A percentile compares a stretch with the other conserved stretches of the same genome.
phyloP scores from a whole-genome alignment of 2,888 invertebrate species.

The Diabrotica balteata region DNA sequence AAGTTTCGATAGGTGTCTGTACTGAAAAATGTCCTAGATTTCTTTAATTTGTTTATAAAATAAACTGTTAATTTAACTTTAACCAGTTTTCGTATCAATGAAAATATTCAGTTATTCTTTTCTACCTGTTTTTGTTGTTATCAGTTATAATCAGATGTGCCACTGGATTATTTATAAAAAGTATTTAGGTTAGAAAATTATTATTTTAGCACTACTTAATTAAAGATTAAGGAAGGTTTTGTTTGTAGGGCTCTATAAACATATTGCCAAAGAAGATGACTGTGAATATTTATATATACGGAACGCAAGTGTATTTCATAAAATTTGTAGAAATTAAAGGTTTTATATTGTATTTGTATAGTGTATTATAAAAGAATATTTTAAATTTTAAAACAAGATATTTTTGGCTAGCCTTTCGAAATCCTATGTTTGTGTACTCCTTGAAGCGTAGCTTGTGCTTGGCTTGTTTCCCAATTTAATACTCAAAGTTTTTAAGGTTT shows the following conservation, averaged over 20 bases:
- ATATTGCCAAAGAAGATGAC: conserved; percentile 60
- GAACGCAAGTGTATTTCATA: not conserved
- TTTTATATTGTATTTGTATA: not conserved
- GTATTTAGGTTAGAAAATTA: not conserved
- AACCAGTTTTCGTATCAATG: conserved; percentile 8
- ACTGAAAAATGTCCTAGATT: too few species aligned
- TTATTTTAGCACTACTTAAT: conserved; percentile 4
- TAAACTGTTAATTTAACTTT: not conserved
- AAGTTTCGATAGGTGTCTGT: too few species aligned
- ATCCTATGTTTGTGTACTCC: too few species aligned
- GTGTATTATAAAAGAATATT: too few species aligned
- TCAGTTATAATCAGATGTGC: not conserved
- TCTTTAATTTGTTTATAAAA: too few species aligned
- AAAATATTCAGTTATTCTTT: conserved; percentile 13
- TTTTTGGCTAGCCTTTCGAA: too few species aligned
- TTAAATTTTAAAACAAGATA: too few species aligned
- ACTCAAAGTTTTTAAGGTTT: too few species aligned
- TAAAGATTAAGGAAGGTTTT: conserved; percentile 20
- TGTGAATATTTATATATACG: conserved; percentile 56
- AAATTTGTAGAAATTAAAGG: not conserved
- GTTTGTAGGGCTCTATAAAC: conserved; percentile 48
- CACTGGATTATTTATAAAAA: conserved; percentile 11
- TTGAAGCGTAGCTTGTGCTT: too few species aligned
- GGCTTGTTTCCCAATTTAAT: too few species aligned
- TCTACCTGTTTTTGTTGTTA: conserved; percentile 13